Conservation (phyloP, 1,140 invertebrate species). For the Calycopis cecrops region DNA sequence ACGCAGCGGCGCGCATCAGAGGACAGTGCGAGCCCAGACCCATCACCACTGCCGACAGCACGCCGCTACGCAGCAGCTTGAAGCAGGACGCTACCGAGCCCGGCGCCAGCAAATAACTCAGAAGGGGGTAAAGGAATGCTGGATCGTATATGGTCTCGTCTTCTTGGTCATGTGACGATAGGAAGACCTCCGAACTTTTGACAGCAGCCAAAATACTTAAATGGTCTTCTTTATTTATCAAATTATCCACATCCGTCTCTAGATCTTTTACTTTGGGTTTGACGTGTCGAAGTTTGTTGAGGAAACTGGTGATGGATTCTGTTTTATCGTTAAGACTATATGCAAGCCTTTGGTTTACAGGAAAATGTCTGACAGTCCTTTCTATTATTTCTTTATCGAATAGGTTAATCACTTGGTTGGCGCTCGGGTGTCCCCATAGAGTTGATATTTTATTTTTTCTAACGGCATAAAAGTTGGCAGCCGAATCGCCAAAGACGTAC, state of each 20-base stretch:
- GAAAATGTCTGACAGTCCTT: conserved; percentile 83
- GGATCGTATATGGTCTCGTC: conserved; percentile 80
- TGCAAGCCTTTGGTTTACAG: conserved; percentile 60
- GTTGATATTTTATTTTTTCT: conserved; percentile 75
- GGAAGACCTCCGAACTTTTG: conserved; percentile 31
- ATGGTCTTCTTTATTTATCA: conserved; percentile 36
- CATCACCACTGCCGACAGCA: conserved; percentile 79
- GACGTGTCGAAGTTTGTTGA: neutral
- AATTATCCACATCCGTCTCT: conserved; percentile 36
- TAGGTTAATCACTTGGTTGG: conserved; percentile 82
- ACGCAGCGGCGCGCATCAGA: conserved; percentile 78
- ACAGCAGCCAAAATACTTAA: conserved; percentile 26
- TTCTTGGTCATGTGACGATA: conserved; percentile 33
- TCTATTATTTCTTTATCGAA: conserved; percentile 78
- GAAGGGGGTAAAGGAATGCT: conserved; percentile 82
- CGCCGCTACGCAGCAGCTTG: conserved; percentile 79
- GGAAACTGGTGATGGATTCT: conserved; percentile 16
- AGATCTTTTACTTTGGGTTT: conserved; percentile 33
- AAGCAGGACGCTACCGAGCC: conserved; percentile 80
- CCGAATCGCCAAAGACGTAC: conserved; percentile 86
- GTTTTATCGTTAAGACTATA: conserved; percentile 37
- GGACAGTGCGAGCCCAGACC: conserved; percentile 78
- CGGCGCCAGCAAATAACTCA: conserved; percentile 79
- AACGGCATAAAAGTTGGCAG: conserved; percentile 84
- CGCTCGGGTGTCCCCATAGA: conserved; percentile 81